Evolutionary conservation across 2,797 vertebrate species (phyloP), one percentile per base, ranked within the genome.

Genomic region (Liparis tanakae): DNA sequence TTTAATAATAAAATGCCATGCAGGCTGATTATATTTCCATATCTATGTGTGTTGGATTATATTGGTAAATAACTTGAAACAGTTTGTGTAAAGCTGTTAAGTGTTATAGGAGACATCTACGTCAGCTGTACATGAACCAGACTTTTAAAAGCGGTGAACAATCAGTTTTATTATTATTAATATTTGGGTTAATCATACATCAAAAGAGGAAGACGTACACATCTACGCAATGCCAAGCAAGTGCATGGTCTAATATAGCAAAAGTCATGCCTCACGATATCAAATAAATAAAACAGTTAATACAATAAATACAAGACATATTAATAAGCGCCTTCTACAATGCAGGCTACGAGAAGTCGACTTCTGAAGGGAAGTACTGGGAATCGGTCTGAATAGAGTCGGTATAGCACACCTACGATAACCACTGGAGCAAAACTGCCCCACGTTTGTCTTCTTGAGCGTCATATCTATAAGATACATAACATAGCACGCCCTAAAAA

Each of bases 391-490:
- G 94, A 90, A 78, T 85, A 89, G 87, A 78, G 74, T 89, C 76
- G 84, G 82, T 80, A 87, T 61, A 95, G 93, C 88, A 95, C 93
- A 95, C 91, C 94, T 95, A 94, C 77, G 89, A 88, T 81, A 81
- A 90, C 87, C 74, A 87, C 89, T 82, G 94, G 94, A 96, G 83
- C 94, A 94, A 91, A 90, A 90, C 78, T 67, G 94, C 88, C 94
- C 96, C 95, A 94, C 72, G 82, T 84, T 89, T 92, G 92, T 96
- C 94, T 96, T 95, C 93, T 30, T 94, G 94, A 95, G 93, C 95
- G 94, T 85, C 94, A 96, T 97, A 97, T 97, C 96, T 97, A 97
- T 97, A 96, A 97, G 96, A 96, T 97, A 97, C 95, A 97, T 96
- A 72, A 90, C 78, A 90, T 88, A 91, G 89, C 89, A 93, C 80